A percentile compares a stretch with the other conserved stretches of the same genome.
Conservation (phyloP, 2,888 invertebrate genomes). For the Chymomyza amoena region DNA sequence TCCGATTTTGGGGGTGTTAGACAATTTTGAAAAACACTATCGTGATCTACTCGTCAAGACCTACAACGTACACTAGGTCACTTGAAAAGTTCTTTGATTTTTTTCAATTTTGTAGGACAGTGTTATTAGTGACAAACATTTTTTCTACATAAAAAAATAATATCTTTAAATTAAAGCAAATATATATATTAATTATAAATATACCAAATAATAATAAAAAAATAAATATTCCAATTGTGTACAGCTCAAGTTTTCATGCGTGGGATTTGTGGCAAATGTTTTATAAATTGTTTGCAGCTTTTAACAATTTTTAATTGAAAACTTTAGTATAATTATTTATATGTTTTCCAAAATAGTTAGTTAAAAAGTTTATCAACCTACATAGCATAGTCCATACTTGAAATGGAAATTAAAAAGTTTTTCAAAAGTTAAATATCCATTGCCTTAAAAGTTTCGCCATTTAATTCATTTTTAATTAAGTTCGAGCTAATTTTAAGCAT, state of each 20-base stretch:
- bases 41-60: too few species aligned
- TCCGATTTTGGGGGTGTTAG: too few species aligned
- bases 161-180: too few species aligned
- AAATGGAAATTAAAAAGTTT: not conserved
- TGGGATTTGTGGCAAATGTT: not conserved
- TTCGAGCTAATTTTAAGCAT: not conserved
- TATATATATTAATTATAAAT: too few species aligned
- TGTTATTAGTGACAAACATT: too few species aligned
- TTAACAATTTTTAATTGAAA: slow-evolving; percentile 47
- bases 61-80: too few species aligned
- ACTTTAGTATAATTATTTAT: slow-evolving; percentile 15
- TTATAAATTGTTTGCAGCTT: slow-evolving; percentile 1
- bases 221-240: not conserved
- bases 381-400: not conserved
- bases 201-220: not conserved
- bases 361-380: not conserved
- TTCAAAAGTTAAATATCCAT: too few species aligned
- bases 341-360: not conserved
- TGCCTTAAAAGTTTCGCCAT: not conserved
- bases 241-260: not conserved
- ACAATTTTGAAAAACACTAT: too few species aligned
- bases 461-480: slow-evolving; percentile 1
- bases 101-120: too few species aligned
- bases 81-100: too few species aligned
- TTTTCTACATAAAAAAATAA: too few species aligned